These are phyloP conservation scores for Onychomys arenicola DNA, from an alignment of 2,797 vertebrate genomes.

Conservation along the genomic window DNA sequence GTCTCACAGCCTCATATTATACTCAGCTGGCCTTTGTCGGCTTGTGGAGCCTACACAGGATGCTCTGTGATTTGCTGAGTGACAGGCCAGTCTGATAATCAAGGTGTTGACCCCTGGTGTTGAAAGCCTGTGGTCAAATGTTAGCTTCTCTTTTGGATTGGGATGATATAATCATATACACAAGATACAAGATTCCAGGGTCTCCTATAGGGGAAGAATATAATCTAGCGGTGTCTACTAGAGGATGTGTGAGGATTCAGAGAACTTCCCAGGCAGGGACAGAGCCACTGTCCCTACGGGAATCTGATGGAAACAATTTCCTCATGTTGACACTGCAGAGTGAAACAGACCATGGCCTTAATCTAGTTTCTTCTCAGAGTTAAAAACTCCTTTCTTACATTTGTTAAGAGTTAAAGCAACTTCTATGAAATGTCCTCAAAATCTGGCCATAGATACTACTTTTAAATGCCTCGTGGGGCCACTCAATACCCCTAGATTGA, in stretches of 20 bases:
- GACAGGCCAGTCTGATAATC: neutral
- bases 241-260: neutral
- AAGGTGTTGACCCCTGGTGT: neutral
- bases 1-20: accelerated
- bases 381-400: neutral
- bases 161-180: too few relatives aligned
- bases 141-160: neutral
- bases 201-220: neutral
- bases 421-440: neutral
- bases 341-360: neutral
- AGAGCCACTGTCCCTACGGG: neutral
- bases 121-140: neutral
- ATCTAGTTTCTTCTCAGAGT: neutral
- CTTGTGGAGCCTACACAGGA: neutral
- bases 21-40: neutral
- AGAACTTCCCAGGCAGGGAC: neutral
- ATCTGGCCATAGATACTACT: neutral
- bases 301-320: accelerated
- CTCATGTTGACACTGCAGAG: accelerated
- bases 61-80: neutral
- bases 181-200: neutral
- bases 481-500: neutral
- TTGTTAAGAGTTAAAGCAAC: neutral
- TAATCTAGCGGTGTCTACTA: neutral
- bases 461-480: neutral